These are phyloP conservation scores for Aplodontia rufa DNA, from an alignment of 2,113 vertebrate genomes.

Conservation along the genomic window DNA sequence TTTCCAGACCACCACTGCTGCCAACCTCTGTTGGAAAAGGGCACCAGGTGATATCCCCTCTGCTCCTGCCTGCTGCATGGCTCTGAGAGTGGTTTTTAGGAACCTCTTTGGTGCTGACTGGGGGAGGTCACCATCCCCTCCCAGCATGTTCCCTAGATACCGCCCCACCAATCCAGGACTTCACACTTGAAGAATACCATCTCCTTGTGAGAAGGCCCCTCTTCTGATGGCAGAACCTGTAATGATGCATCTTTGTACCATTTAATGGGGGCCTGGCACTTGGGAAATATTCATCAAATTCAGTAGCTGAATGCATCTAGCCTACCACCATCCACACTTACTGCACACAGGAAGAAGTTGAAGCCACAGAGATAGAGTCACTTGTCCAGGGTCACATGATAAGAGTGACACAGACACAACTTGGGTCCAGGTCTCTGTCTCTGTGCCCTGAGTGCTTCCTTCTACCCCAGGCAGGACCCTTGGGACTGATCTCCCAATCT, in stretches of 20 bases:
- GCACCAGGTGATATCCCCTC: neutral
- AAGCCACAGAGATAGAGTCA: too few relatives aligned
- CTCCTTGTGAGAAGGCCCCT: neutral
- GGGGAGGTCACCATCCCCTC: neutral
- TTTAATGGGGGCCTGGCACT: neutral
- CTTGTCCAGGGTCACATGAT: neutral
- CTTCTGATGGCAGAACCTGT: neutral
- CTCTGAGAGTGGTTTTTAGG: neutral
- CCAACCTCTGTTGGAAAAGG: neutral
- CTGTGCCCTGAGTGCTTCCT: too few relatives aligned
- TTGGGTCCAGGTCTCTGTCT: neutral
- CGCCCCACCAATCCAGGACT: neutral
- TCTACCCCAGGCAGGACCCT: too few relatives aligned
- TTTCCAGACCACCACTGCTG: too few relatives aligned
- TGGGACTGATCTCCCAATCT: too few relatives aligned
- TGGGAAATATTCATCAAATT: neutral
- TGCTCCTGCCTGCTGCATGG: too few relatives aligned
- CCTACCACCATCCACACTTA: neutral
- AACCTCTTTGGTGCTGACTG: neutral
- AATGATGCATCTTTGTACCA: neutral
- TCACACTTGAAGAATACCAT: neutral
- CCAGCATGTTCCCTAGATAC: neutral
- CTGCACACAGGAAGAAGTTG: neutral
- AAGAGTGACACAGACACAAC: neutral
- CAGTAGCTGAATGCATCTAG: neutral